Evolutionary conservation across 2,113 vertebrate genomes (phyloP).

Genomic region (Campylorhamphus procurvoides): DNA sequence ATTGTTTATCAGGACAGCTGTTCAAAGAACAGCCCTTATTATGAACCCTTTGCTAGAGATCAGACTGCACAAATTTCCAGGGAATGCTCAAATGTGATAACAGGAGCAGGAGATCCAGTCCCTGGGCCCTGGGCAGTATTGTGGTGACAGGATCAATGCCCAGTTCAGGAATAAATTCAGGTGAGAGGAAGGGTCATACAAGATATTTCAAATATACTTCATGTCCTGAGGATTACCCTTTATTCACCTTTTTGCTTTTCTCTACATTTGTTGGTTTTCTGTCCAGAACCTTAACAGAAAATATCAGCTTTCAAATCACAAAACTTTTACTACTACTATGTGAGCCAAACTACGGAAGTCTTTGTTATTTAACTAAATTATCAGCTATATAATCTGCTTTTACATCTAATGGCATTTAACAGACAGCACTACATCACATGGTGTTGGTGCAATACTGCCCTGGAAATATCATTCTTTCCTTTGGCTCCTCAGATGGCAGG

Average conservation of each 20-base stretch:
- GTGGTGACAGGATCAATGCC: not conserved
- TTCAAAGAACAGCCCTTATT: not conserved
- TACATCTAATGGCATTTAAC: not conserved
- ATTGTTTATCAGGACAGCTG: not conserved
- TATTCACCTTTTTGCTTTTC: not conserved
- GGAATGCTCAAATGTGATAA: not conserved
- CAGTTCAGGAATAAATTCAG: not conserved
- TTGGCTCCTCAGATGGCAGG: not conserved
- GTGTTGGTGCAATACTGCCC: not conserved
- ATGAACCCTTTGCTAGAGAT: not conserved
- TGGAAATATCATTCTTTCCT: not conserved
- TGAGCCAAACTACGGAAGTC: not conserved
- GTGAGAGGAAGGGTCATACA: not conserved
- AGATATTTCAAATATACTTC: not conserved
- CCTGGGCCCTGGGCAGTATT: not conserved
- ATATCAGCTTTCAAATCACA: not conserved
- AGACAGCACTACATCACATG: not conserved
- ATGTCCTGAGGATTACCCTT: not conserved
- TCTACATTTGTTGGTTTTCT: not conserved
- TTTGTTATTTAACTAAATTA: conserved; percentile 24
- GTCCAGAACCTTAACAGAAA: not conserved
- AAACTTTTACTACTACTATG: not conserved
- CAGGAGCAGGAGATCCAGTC: not conserved
- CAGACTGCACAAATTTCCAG: not conserved
- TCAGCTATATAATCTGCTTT: not conserved